Evolutionary conservation across 64 coral and sea anemone species (phyloP), one percentile per base, ranked within the genome.

Genomic region (Hydrozoanthus tunicans): DNA sequence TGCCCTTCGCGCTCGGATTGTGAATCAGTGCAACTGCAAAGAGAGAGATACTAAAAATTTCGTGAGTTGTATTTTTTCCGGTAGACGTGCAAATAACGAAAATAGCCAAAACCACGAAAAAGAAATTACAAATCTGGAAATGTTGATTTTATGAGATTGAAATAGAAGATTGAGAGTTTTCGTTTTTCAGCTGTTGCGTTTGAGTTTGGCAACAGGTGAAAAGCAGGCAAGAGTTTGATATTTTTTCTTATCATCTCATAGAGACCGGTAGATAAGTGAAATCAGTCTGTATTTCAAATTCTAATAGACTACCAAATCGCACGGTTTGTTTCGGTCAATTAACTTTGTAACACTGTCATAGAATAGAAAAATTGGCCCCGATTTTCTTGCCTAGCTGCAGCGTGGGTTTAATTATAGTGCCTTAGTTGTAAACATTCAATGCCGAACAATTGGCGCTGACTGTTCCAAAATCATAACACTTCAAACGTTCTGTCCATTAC

Each of bases 281-380:
- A 86, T 88, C 70, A 58, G 84, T 23, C 69, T 75, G 84, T 88
- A 88, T 88, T 88, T 88, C 73, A 73, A 74, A 88, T 88, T 58
- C 55, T 88, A 88, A 88, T 88, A 88, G 84, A 88, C 69, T 88
- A 51, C 67, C 69, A 61, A 88, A 88, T 88, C 84, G 54, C 84
- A 88, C 25, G 68, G 84, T 88, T 73, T 88, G 84, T 59, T 88
- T 88, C 84, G 84, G 84, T 73, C 84, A 88, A 88, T 88, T 88
- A 88, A 75, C 84, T 88, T 88, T 88, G 84, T 88, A 88, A 88
- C 84, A 88, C 68, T 73, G 84, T 88, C 84, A 75, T 58, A 88
- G 84, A 88, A 88, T 60, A 88, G 69, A 88, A 70, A 88, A 88
- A 88, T 88, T 88, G 84, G 69, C 68, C 68, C 84, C 68, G 84